phyloP scores from a whole-genome alignment of 2,797 vertebrate species.

The Florisuga fusca region DNA sequence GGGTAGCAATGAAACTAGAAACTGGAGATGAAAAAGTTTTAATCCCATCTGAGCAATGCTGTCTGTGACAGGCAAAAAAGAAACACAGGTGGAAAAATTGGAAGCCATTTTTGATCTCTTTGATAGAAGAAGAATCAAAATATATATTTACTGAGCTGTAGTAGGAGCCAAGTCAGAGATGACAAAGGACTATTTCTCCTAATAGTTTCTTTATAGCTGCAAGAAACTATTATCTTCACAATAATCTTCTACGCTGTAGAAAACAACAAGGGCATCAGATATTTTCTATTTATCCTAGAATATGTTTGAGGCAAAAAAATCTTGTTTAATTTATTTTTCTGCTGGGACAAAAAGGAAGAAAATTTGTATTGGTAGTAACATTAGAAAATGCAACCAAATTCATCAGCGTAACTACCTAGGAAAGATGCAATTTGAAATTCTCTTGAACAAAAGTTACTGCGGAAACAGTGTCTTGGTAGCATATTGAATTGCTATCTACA shows the following conservation, averaged over 20 bases:
- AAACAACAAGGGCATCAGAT: not conserved
- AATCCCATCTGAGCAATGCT: not conserved
- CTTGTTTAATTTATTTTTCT: conserved; percentile 23
- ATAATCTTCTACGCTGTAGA: not conserved
- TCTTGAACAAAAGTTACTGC: not conserved
- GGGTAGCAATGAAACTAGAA: not conserved
- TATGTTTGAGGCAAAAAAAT: not conserved
- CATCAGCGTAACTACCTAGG: not conserved
- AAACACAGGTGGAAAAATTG: not conserved
- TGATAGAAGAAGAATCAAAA: not conserved
- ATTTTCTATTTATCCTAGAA: conserved; percentile 21
- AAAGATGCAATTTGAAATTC: not conserved
- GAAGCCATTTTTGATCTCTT: not conserved
- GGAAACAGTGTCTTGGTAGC: not conserved
- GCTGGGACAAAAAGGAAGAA: not conserved
- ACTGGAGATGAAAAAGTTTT: not conserved
- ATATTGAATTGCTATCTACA: not conserved
- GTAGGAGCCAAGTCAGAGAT: not conserved
- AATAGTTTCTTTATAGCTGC: conserved; percentile 21
- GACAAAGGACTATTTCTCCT: conserved; percentile 2
- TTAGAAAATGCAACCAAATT: conserved; percentile 21
- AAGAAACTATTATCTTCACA: conserved; percentile 17
- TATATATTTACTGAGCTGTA: not conserved
- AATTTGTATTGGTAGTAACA: not conserved
- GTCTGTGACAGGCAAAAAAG: not conserved